phyloP scores from a whole-genome alignment of 1,140 invertebrate species.

The Leptopilina boulardi region DNA sequence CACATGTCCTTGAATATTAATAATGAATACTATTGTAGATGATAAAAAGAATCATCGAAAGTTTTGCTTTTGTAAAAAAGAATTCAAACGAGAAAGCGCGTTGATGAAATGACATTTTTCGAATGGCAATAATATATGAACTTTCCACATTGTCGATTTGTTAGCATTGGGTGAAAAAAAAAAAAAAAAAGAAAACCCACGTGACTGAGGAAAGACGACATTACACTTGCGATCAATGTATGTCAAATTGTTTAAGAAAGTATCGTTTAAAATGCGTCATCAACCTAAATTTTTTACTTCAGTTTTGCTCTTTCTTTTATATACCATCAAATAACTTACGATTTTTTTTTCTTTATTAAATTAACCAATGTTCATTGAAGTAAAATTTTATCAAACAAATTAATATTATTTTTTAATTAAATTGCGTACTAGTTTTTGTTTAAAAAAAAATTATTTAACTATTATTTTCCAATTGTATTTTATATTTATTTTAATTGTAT shows the following conservation, averaged over 20 bases:
- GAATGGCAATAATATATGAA: conserved; percentile 25
- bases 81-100: conserved; percentile 12
- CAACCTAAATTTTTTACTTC: conserved; percentile 4
- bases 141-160: conserved; percentile 27
- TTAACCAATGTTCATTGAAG: no score
- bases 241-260: conserved; percentile 31
- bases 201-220: conserved; percentile 5
- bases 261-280: background rate
- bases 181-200: background rate
- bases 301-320: background rate
- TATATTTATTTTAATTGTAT: no score
- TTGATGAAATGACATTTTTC: background rate
- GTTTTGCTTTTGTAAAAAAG: background rate
- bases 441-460: no score
- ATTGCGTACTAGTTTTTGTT: no score
- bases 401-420: no score
- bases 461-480: no score
- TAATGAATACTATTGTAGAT: no score
- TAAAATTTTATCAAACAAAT: no score
- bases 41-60: no score
- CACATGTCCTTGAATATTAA: no score
- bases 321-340: background rate
- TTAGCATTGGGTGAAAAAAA: conserved; percentile 12
- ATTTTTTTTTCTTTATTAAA: no score
- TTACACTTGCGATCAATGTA: conserved; percentile 28